Percentiles rank a stretch among this genome's conserved stretches.
phyloP scores from a whole-genome alignment of 2,113 vertebrate genomes.

The Otolemur garnettii region DNA sequence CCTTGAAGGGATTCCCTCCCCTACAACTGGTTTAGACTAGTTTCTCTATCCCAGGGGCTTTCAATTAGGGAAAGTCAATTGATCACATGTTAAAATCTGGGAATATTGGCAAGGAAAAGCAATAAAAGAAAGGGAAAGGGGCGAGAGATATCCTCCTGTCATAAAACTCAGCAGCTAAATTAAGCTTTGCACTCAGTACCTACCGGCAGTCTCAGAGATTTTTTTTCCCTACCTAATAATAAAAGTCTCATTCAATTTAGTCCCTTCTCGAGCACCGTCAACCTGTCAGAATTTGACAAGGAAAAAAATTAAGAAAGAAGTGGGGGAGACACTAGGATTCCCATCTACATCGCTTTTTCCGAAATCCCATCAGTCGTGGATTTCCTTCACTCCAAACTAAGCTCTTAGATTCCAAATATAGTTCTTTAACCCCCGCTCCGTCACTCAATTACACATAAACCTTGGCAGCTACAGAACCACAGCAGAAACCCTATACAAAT shows the following conservation, averaged over 20 bases:
- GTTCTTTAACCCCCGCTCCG: slow-evolving; percentile 73
- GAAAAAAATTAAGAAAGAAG: not conserved
- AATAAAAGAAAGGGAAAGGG: slow-evolving; percentile 29
- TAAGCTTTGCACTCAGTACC: slow-evolving; percentile 29
- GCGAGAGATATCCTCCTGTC: slow-evolving; percentile 18
- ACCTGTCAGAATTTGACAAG: slow-evolving; percentile 63
- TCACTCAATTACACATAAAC: slow-evolving; percentile 41
- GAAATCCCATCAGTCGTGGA: slow-evolving; percentile 52
- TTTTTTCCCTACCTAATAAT: slow-evolving; percentile 59
- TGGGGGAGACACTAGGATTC: not conserved
- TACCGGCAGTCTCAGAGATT: not conserved
- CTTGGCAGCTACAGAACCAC: slow-evolving; percentile 54
- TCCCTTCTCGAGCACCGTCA: slow-evolving; percentile 70
- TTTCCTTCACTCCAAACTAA: slow-evolving; percentile 78
- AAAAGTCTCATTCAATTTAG: slow-evolving; percentile 67
- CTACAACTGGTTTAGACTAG: slow-evolving; percentile 48
- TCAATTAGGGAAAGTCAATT: slow-evolving; percentile 65
- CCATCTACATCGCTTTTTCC: slow-evolving; percentile 55
- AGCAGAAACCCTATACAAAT: slow-evolving; percentile 52
- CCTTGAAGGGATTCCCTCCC: slow-evolving; percentile 42
- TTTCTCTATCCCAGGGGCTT: slow-evolving; percentile 43
- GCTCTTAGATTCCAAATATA: slow-evolving; percentile 76
- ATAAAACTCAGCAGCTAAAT: slow-evolving; percentile 4
- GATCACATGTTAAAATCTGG: slow-evolving; percentile 35
- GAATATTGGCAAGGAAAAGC: slow-evolving; percentile 35